phyloP scores from a whole-genome alignment of 1,140 invertebrate genomes.

The Dinothrombium tinctorium region DNA sequence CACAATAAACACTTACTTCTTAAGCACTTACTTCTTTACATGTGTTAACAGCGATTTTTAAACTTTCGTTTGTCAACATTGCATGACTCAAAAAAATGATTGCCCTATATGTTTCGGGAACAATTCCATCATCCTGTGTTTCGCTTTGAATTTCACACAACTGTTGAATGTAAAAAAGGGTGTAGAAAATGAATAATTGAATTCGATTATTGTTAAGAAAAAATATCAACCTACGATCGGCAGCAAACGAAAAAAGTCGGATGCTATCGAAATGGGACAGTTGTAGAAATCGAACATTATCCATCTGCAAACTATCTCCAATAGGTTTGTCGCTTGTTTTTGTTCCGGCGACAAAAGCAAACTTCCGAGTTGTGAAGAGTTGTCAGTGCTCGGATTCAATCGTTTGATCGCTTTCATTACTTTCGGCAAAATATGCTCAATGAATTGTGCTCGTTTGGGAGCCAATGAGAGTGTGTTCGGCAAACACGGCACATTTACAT shows the following conservation, averaged over 20 bases:
- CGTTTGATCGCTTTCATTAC: not conserved
- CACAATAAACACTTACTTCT: constrained; percentile 5
- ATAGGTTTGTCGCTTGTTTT: constrained; percentile 10
- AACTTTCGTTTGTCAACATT: constrained; percentile 19
- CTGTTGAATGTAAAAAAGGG: constrained; percentile 28
- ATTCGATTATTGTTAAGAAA: constrained; percentile 6
- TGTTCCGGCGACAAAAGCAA: not conserved
- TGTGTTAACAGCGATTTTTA: constrained; percentile 11
- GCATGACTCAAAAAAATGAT: constrained; percentile 34
- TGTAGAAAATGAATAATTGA: constrained; percentile 9
- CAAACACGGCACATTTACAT: constrained; percentile 22
- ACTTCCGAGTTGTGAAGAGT: not conserved
- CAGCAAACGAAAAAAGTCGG: constrained; percentile 33
- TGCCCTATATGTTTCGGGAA: constrained; percentile 34
- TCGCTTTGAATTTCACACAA: constrained; percentile 50
- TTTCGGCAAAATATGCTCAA: constrained; percentile 19
- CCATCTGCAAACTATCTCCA: constrained; percentile 31
- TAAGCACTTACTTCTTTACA: constrained; percentile 9
- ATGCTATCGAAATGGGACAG: constrained; percentile 25
- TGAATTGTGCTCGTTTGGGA: constrained; percentile 31
- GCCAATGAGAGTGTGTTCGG: constrained; percentile 17
- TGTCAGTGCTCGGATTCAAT: not conserved
- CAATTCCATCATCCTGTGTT: constrained; percentile 47
- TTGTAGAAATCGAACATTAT: constrained; percentile 24
- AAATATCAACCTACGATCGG: constrained; percentile 21